Conservation (phyloP, 2,113 vertebrate genomes). For the Macrotus californicus region DNA sequence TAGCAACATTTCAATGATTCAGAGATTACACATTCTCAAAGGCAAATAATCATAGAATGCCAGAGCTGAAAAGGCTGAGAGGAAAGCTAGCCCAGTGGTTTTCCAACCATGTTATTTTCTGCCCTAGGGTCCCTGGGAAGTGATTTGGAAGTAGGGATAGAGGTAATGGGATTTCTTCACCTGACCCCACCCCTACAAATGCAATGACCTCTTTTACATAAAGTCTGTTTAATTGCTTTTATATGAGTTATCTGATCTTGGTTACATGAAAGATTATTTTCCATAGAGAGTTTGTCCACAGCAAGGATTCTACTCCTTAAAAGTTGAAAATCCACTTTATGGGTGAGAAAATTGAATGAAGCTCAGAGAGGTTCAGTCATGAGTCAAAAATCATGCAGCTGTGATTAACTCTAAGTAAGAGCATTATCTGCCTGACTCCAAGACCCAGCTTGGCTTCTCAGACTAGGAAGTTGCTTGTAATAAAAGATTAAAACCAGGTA, state of each 20-base stretch:
- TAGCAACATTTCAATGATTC: background rate
- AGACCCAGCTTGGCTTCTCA: background rate
- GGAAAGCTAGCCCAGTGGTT: background rate
- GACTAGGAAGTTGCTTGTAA: background rate
- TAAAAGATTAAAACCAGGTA: background rate
- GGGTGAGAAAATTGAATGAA: conserved; percentile 12
- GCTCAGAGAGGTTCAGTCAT: background rate
- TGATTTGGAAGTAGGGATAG: background rate
- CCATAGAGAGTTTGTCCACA: background rate
- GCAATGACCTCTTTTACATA: background rate
- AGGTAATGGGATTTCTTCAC: background rate
- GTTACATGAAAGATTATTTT: background rate
- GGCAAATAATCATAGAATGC: background rate
- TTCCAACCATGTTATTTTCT: background rate
- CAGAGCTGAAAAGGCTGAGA: background rate
- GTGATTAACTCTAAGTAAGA: background rate
- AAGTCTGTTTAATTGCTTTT: background rate
- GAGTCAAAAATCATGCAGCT: background rate
- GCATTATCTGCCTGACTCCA: background rate
- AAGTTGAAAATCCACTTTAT: background rate
- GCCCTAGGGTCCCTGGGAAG: background rate
- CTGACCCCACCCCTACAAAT: background rate
- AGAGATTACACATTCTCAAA: background rate
- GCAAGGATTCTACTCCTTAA: background rate
- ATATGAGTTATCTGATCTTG: background rate